Evolutionary conservation across 2,113 vertebrate genomes (phyloP), one percentile per base, ranked within the genome.

Genomic region (Raphicerus campestris): DNA sequence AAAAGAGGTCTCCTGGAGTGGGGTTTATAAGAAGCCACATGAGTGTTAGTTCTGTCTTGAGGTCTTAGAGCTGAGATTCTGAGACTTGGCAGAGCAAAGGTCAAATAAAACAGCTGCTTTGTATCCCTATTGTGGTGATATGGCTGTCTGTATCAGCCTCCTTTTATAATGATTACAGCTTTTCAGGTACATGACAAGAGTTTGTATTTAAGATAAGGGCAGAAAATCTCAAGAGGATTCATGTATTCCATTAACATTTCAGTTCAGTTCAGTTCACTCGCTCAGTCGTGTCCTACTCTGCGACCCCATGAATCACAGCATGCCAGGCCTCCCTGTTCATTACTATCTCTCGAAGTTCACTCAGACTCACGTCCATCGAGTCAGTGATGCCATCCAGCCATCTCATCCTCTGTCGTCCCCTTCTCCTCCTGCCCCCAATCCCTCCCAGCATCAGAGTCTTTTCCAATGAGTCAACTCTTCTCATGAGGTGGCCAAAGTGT

Each of bases 31-130:
- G 63, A 96, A 49, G 83, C 95, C 78, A 35, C 22, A 56, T 84
- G 47, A 60, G 47, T 97, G 95, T 98, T 98, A 97, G 96, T 83
- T 98, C 95, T 98, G 97, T 98, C 98, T 83, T 70, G 55, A 96
- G 7, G 14, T 90, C 92, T 98, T 98, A 81, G 96, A 98, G 96
- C 96, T 95, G 96, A 30, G 86, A 97, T 92, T 24, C 0, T 85
- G 90, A 97, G 97, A 97, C 42, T 97, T 98, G 98, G 98, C 98
- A 98, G 95, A 10, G 7, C 95, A 96, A 91, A 98, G 94, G 94
- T 98, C 98, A 98, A 98, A 98, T 98, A 98, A 99, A 99, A 98
- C 97, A 99, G 98, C 98, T 98, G 98, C 91, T 98, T 96, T n/a
- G 2, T 89, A 96, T 97, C 92, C 53, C 89, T 96, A 91, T 95